Percentiles rank a stretch among this genome's conserved stretches.
Conservation (phyloP, 53 echinoderm and acorn worm species). For the Glandiceps talaboti region DNA sequence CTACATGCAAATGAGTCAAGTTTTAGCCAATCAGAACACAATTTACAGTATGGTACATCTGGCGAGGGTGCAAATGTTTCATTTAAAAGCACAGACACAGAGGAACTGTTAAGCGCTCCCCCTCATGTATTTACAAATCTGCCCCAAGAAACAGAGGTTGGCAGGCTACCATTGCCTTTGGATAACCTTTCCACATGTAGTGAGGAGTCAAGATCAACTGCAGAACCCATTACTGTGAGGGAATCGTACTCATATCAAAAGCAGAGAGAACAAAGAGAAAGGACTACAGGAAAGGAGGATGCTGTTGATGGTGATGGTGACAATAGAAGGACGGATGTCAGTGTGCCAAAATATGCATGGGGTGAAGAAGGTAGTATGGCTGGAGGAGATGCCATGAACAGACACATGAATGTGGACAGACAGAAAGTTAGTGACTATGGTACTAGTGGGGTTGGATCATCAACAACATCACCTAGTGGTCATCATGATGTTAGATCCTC, state of each 20-base stretch:
- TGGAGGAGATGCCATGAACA: constrained; percentile 9
- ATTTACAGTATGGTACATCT: background rate
- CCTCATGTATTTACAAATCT: background rate
- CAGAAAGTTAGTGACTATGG: constrained; percentile 2
- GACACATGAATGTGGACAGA: no score
- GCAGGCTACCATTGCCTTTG: background rate
- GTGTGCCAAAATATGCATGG: background rate
- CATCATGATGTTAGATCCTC: background rate
- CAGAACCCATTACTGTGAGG: background rate
- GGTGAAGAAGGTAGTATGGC: background rate
- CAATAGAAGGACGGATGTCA: background rate
- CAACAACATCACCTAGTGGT: no score
- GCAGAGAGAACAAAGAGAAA: constrained; percentile 5
- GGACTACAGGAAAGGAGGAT: background rate
- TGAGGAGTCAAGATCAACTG: background rate
- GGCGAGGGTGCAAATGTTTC: background rate
- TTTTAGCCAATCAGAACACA: background rate
- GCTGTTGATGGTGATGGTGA: background rate
- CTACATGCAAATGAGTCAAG: background rate
- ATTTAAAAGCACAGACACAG: background rate
- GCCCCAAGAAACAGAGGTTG: background rate
- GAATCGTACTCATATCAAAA: background rate
- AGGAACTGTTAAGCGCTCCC: constrained; percentile 1
- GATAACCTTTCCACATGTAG: background rate
- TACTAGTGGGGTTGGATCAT: no score